phyloP scores from a whole-genome alignment of 2,797 vertebrate genomes.

The Margarornis squamiger region DNA sequence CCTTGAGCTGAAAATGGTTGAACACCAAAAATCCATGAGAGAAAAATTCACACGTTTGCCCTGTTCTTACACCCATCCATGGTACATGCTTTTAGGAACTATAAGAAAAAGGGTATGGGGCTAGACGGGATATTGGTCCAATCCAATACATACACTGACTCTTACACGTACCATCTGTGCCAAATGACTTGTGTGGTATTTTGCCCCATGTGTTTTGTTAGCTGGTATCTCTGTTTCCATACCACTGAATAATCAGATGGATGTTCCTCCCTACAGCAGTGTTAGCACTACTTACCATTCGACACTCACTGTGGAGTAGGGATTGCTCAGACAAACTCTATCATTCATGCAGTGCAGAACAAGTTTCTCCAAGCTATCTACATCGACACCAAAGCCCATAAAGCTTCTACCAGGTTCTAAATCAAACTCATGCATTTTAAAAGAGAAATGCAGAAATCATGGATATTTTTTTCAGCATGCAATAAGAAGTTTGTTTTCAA shows the following conservation, averaged over 20 bases:
- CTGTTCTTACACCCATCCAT: neutral
- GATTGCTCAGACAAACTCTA: neutral
- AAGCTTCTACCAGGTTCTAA: neutral
- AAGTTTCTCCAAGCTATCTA: neutral
- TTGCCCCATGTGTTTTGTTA: neutral
- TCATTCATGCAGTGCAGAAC: neutral
- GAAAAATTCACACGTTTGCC: fast-evolving
- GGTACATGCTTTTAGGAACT: fast-evolving
- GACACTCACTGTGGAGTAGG: neutral
- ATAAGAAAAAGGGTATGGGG: neutral
- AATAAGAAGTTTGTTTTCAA: neutral
- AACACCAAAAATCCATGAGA: neutral
- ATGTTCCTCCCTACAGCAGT: neutral
- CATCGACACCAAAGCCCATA: fast-evolving
- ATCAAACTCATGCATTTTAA: neutral
- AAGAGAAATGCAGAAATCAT: neutral
- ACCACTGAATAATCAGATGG: neutral
- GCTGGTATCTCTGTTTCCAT: neutral
- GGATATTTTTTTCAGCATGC: neutral
- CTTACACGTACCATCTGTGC: neutral
- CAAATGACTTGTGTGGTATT: neutral
- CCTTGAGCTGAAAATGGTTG: neutral
- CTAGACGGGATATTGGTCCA: neutral
- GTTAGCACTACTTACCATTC: neutral
- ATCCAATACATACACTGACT: neutral